Percentiles rank a stretch among this genome's conserved stretches.
Conservation (phyloP, 2,113 vertebrate genomes). For the Laticauda colubrina region DNA sequence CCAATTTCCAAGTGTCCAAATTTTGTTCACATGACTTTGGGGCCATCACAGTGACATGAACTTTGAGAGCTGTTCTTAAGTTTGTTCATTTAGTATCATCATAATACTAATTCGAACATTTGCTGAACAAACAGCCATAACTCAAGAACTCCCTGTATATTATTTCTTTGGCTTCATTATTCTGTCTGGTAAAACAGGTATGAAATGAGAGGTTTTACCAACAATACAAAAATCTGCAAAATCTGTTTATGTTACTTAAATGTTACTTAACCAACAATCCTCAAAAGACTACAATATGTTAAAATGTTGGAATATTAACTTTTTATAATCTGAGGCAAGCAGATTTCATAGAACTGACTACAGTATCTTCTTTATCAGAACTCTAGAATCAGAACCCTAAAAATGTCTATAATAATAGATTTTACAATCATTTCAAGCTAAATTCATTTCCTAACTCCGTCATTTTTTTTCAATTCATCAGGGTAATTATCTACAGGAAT, state of each 20-base stretch:
- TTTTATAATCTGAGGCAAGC: neutral
- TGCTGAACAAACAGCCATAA: neutral
- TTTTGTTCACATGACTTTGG: neutral
- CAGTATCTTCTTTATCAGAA: neutral
- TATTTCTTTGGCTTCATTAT: neutral
- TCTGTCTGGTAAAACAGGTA: neutral
- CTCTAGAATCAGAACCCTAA: neutral
- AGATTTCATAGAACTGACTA: neutral
- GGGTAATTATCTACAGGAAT: neutral
- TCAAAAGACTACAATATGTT: neutral
- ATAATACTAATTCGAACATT: no score
- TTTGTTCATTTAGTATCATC: no score
- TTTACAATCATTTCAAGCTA: neutral
- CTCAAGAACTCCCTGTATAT: neutral
- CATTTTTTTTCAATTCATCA: neutral
- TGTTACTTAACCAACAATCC: neutral
- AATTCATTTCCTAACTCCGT: neutral
- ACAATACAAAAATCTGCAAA: neutral
- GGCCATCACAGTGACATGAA: neutral
- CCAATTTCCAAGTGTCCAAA: neutral
- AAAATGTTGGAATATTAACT: neutral
- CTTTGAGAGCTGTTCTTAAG: neutral
- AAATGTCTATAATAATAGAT: neutral
- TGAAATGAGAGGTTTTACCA: neutral
- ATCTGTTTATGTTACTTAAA: slow-evolving; percentile 7